phyloP scores from a whole-genome alignment of 2,888 invertebrate genomes.

The Melitaea athalia region DNA sequence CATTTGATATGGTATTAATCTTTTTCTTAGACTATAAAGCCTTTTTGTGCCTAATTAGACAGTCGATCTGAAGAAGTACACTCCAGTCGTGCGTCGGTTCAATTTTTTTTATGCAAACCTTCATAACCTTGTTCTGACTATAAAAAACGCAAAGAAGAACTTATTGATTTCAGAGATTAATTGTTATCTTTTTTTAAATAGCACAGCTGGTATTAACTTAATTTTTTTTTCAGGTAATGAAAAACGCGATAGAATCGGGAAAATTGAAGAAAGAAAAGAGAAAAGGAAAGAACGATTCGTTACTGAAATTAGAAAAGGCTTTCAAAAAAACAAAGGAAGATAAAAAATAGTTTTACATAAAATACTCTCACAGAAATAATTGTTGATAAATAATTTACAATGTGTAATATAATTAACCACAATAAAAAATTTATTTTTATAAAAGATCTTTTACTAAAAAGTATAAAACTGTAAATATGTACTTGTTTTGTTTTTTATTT shows the following conservation, averaged over 20 bases:
- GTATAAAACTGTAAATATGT: not conserved
- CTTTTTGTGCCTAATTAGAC: too few relatives aligned
- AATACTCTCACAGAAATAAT: not conserved
- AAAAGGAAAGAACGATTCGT: constrained; percentile 68
- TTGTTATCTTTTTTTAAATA: too few relatives aligned
- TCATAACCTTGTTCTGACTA: too few relatives aligned
- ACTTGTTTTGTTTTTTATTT: too few relatives aligned
- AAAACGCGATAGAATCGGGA: constrained; percentile 68
- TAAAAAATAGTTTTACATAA: not conserved
- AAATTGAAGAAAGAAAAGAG: constrained; percentile 71
- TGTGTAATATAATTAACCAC: not conserved
- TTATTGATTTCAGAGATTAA: too few relatives aligned
- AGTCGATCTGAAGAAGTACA: too few relatives aligned
- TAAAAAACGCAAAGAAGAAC: too few relatives aligned
- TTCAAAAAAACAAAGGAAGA: constrained; percentile 41
- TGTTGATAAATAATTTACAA: not conserved
- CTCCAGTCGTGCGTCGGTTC: too few relatives aligned
- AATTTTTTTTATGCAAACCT: too few relatives aligned
- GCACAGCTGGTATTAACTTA: not conserved
- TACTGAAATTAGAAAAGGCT: constrained; percentile 63
- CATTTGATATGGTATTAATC: too few relatives aligned
- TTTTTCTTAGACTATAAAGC: too few relatives aligned
- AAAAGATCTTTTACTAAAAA: not conserved
- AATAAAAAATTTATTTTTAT: not conserved
- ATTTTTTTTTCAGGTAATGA: constrained; percentile 65